Evolutionary conservation across 2,797 vertebrate species (phyloP).

Genomic region (Botia kubotai): DNA sequence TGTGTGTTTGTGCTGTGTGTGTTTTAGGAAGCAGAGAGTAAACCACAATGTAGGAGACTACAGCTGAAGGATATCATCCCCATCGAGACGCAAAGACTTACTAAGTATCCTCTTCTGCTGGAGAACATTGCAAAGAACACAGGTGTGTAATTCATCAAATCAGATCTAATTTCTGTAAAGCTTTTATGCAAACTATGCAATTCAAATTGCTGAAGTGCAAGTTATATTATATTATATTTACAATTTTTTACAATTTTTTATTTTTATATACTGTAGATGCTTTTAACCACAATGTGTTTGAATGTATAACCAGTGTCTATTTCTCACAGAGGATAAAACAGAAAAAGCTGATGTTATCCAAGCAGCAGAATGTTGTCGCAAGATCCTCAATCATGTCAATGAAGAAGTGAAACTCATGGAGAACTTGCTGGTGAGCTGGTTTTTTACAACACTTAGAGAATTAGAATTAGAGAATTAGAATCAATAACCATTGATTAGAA

Average conservation of each 20-base stretch:
- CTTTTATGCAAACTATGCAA: neutral
- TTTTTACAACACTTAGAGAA: neutral
- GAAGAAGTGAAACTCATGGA: constrained; percentile 89
- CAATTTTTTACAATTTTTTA: too few species aligned
- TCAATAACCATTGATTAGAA: too few species aligned
- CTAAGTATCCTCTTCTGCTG: constrained; percentile 90
- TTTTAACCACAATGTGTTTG: neutral
- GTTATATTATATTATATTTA: neutral
- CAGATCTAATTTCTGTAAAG: neutral
- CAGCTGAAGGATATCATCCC: constrained; percentile 96
- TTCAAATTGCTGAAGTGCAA: neutral
- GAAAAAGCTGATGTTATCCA: constrained; percentile 82
- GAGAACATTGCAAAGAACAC: constrained; percentile 91
- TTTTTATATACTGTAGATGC: neutral
- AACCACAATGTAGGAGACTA: constrained; percentile 86
- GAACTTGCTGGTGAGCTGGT: constrained; percentile 86
- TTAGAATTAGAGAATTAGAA: too few species aligned
- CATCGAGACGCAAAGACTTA: constrained; percentile 91
- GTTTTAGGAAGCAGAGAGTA: constrained; percentile 88
- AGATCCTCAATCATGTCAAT: constrained; percentile 92
- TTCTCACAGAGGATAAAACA: constrained; percentile 72
- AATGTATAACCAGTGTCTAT: constrained; percentile 5
- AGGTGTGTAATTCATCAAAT: constrained; percentile 70
- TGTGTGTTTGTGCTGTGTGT: neutral
- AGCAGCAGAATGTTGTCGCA: constrained; percentile 88